A percentile compares a stretch with the other conserved stretches of the same genome.
These are phyloP conservation scores for Trachemys scripta DNA, from an alignment of 2,113 vertebrate species.

Conservation along the genomic window DNA sequence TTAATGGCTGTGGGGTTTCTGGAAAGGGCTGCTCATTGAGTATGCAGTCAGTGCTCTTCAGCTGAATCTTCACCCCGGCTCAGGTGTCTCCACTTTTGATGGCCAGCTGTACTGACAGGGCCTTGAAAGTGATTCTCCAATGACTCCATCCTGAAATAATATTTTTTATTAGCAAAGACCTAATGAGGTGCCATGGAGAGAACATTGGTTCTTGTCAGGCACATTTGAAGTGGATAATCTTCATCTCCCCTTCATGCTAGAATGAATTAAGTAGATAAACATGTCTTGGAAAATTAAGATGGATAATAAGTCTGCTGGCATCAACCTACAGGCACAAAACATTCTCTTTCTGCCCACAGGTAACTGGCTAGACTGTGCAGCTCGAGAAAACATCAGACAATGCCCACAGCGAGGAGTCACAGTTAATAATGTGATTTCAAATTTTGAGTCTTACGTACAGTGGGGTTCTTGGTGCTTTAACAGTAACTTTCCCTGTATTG, in stretches of 20 bases:
- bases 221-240: constrained; percentile 21
- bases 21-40: not conserved
- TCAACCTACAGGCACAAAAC: not conserved
- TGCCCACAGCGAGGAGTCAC: not conserved
- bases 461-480: too few species aligned
- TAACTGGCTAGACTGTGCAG: constrained; percentile 1
- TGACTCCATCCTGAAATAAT: not conserved
- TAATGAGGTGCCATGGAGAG: not conserved
- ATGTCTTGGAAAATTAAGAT: constrained; percentile 25
- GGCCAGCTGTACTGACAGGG: not conserved
- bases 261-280: constrained; percentile 38
- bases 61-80: not conserved
- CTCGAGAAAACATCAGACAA: constrained; percentile 15
- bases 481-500: not conserved
- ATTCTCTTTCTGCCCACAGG: not conserved
- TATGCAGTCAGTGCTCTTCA: not conserved
- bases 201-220: not conserved
- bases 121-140: not conserved
- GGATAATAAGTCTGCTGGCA: not conserved
- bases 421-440: not conserved
- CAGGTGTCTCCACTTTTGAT: not conserved
- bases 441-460: not conserved
- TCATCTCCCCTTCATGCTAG: constrained; percentile 36
- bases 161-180: not conserved
- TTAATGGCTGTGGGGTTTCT: not conserved